Conservation (phyloP, 2,888 invertebrate species). For the Melanchra persicariae region DNA sequence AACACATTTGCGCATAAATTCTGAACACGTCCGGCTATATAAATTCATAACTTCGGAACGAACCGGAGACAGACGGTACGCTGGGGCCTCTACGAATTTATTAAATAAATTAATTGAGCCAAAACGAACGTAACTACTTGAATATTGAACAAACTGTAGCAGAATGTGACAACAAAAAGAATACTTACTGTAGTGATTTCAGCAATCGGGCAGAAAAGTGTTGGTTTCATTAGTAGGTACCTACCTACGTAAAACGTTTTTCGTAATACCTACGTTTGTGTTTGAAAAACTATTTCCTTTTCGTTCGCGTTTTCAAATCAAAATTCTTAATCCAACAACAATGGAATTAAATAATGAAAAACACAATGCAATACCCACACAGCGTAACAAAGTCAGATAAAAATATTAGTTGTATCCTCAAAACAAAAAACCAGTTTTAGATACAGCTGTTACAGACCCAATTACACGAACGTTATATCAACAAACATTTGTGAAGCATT, state of each 20-base stretch:
- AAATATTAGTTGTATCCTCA: slow-evolving; percentile 16
- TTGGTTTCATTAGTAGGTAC: slow-evolving; percentile 7
- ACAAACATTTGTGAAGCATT: slow-evolving; percentile 72
- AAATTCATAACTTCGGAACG: slow-evolving; percentile 87
- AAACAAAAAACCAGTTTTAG: slow-evolving; percentile 21
- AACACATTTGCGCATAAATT: slow-evolving; percentile 85
- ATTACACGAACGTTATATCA: slow-evolving; percentile 63
- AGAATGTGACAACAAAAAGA: slow-evolving; percentile 21
- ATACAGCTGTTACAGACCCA: slow-evolving; percentile 36
- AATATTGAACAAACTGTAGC: slow-evolving; percentile 74
- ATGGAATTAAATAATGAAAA: slow-evolving; percentile 32
- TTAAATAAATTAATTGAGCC: slow-evolving; percentile 88
- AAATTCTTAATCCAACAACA: slow-evolving; percentile 38
- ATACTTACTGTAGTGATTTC: neutral
- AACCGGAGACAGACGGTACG: slow-evolving; percentile 83
- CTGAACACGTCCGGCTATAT: slow-evolving; percentile 87
- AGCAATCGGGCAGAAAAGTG: neutral
- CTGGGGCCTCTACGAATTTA: slow-evolving; percentile 84
- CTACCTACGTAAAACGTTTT: neutral
- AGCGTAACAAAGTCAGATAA: slow-evolving; percentile 7
- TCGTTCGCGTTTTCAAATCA: slow-evolving; percentile 19
- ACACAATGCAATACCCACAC: slow-evolving; percentile 11
- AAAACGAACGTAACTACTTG: slow-evolving; percentile 81
- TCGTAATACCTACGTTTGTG: neutral
- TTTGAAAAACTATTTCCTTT: slow-evolving; percentile 7